A percentile compares a stretch with the other conserved stretches of the same genome.
Conservation (phyloP, 2,797 vertebrate genomes). For the Cebuella pygmaea region DNA sequence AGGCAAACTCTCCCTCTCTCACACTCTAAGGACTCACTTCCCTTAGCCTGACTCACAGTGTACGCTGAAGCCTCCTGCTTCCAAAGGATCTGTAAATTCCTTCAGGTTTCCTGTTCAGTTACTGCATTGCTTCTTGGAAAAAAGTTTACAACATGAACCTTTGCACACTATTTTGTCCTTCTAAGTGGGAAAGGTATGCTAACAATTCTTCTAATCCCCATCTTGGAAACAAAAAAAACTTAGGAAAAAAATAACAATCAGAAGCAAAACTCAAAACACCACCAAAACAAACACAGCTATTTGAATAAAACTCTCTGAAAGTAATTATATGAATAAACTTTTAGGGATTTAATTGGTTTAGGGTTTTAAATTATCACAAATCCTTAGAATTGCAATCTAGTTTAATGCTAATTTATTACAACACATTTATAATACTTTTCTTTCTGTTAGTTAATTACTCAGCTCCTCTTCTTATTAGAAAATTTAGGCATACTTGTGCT, state of each 20-base stretch:
- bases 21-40: background rate
- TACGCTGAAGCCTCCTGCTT: background rate
- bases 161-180: background rate
- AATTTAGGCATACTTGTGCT: slow-evolving; percentile 84
- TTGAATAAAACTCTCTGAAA: background rate
- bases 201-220: background rate
- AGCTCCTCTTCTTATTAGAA: background rate
- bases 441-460: slow-evolving; percentile 14
- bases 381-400: background rate
- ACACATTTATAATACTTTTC: background rate
- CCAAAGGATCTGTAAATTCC: background rate
- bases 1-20: background rate
- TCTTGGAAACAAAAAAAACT: no score
- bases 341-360: background rate
- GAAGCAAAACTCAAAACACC: background rate
- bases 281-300: background rate
- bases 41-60: background rate
- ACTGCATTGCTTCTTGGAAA: background rate
- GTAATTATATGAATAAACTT: background rate
- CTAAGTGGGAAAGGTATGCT: background rate
- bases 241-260: background rate
- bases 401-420: background rate
- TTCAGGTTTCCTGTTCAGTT: background rate
- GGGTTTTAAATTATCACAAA: background rate
- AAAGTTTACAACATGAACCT: background rate